Evolutionary conservation across 1,140 invertebrate genomes (phyloP), one percentile per base, ranked within the genome.

Genomic region (Drosophila pallidifrons): DNA sequence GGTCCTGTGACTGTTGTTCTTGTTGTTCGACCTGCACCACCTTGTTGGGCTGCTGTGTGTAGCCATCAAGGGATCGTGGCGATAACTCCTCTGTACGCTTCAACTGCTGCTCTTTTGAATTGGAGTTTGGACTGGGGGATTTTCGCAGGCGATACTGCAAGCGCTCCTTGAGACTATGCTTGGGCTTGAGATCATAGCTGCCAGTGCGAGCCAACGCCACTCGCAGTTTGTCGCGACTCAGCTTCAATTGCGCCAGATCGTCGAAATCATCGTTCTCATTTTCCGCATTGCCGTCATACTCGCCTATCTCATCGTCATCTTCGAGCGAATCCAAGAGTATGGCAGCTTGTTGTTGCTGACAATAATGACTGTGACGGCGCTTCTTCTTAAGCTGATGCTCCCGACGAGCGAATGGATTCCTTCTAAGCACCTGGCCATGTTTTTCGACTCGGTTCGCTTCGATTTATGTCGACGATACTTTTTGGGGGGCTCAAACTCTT

Each of bases 171-270:
- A 90, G 52, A 51, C 86, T 90, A 11, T 71, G 69, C 32, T 73
- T 90, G 5, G 83, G 85, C 10, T 77, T 47, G 4, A 67, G 45
- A 2, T 89, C 66, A 41, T 61, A 47, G 8, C 71, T 59, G 2
- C 65, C 80, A 8, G 77, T 51, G 1, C 72, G 55, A 0, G 87
- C 83, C 45, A 92, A 59, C 0, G 91, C 91, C 20, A 92, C 66
- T 1, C 81, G 79, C 45, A 92, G 54, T 35, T 92, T 89, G 13
- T 87, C 69, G 5, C 91, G 54, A 58, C 74, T 92, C 3, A 86
- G 25, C 7, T 69, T 77, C 0, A 86, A 49, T 0, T 58, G 64
- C 6, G 79, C 51, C 20, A 86, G n/a, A 3, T 79, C 72, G 1
- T 72, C 25, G n/a, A 54, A 15, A 10, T 66, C 78, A 38, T 88